A percentile compares a stretch with the other conserved stretches of the same genome.
Evolutionary conservation across 2,797 vertebrate genomes (phyloP).

Genomic region (Silurus lanzhouensis): DNA sequence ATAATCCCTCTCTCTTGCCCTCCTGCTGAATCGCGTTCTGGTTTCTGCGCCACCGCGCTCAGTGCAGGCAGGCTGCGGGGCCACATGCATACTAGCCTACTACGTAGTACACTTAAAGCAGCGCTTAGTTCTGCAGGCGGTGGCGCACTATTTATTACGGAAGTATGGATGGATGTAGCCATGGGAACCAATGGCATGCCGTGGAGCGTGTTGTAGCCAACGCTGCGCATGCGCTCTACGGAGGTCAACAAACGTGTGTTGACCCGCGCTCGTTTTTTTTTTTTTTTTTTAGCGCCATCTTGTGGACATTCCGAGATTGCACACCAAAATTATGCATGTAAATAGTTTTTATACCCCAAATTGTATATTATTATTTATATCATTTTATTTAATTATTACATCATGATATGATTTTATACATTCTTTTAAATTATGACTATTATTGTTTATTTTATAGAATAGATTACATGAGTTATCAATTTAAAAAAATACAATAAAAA

Average conservation of each 20-base stretch:
- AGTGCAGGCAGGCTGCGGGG: neutral
- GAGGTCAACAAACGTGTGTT: too few species aligned
- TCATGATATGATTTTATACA: too few species aligned
- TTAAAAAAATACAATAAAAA: too few species aligned
- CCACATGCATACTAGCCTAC: neutral
- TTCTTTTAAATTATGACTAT: too few species aligned
- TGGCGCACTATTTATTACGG: neutral
- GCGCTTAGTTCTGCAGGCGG: neutral
- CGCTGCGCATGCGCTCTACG: neutral
- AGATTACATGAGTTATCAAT: too few species aligned
- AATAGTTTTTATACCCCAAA: too few species aligned
- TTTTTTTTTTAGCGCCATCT: neutral
- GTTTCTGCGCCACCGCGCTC: slow-evolving; percentile 11
- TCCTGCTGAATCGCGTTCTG: neutral
- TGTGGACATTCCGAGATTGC: neutral
- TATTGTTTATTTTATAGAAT: too few species aligned
- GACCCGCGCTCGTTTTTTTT: too few species aligned
- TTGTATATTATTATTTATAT: too few species aligned
- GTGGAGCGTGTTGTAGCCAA: neutral
- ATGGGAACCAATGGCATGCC: slow-evolving; percentile 9
- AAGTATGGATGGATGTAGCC: neutral
- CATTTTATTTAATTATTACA: too few species aligned
- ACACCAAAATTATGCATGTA: neutral
- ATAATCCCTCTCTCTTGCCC: neutral
- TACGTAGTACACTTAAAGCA: neutral